Evolutionary conservation across 2,888 invertebrate species (phyloP).

Genomic region (Caenorhabditis virilis): DNA sequence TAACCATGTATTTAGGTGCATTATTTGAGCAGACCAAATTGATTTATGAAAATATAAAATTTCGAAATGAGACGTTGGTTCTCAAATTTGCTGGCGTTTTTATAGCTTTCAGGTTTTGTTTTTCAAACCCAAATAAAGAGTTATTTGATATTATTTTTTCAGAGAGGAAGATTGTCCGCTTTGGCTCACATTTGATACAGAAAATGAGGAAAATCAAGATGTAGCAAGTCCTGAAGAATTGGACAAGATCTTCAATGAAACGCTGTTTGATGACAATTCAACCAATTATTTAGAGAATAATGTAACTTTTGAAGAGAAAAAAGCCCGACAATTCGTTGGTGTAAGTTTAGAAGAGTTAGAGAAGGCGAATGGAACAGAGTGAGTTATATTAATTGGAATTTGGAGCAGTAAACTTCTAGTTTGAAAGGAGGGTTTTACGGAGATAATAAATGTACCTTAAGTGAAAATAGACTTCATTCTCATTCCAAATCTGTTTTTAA

Average conservation of each 20-base stretch:
- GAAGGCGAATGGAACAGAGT: slow-evolving; percentile 44
- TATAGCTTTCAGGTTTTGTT: slow-evolving; percentile 27
- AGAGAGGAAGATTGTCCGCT: slow-evolving; percentile 46
- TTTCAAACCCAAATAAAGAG: neutral
- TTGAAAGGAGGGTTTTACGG: too few species aligned
- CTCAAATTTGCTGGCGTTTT: slow-evolving; percentile 26
- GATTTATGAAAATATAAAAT: slow-evolving; percentile 22
- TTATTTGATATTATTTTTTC: slow-evolving; percentile 8
- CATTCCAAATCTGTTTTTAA: too few species aligned
- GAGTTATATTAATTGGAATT: too few species aligned
- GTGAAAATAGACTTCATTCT: too few species aligned
- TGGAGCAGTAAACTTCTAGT: too few species aligned
- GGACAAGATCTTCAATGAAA: too few species aligned
- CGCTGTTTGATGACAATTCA: too few species aligned
- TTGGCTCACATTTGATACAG: slow-evolving; percentile 28
- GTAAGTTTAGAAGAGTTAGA: slow-evolving; percentile 35
- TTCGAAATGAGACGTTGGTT: slow-evolving; percentile 27
- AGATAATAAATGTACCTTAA: too few species aligned
- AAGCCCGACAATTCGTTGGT: slow-evolving; percentile 23
- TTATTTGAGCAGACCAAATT: slow-evolving; percentile 53
- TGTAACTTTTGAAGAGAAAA: too few species aligned
- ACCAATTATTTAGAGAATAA: too few species aligned
- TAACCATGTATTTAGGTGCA: slow-evolving; percentile 48
- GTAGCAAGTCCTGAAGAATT: too few species aligned
- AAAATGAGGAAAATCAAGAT: neutral